Evolutionary conservation across 2,888 invertebrate genomes (phyloP).

Genomic region (Dolomedes plantarius): DNA sequence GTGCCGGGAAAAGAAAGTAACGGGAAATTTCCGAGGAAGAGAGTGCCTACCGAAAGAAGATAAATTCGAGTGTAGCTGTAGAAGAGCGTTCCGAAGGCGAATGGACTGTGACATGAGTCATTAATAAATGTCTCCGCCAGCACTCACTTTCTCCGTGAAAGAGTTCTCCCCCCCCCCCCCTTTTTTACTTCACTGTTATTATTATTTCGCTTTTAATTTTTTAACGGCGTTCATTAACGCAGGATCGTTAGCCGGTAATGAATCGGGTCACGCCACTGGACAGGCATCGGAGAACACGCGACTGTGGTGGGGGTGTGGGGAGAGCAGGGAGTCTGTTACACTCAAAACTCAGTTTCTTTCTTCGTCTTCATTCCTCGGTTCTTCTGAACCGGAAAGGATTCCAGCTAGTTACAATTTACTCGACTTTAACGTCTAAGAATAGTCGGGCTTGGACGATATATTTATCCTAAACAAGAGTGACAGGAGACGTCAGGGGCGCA

Average conservation of each 20-base stretch:
- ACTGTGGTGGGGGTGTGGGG: no score
- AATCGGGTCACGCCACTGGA: not conserved
- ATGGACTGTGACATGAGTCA: not conserved
- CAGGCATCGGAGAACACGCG: not conserved
- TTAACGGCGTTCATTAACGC: not conserved
- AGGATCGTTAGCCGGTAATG: not conserved
- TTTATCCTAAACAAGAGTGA: no score
- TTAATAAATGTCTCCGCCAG: not conserved
- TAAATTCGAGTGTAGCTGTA: not conserved
- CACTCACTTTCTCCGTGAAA: not conserved
- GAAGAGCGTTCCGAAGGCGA: not conserved
- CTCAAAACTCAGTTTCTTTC: no score
- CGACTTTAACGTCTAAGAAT: no score
- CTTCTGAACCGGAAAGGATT: not conserved
- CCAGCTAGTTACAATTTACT: no score
- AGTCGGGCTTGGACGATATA: no score
- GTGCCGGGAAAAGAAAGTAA: no score
- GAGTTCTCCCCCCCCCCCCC: not conserved
- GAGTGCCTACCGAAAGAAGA: no score
- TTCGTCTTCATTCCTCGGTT: not conserved
- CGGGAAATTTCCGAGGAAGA: no score
- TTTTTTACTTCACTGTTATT: no score
- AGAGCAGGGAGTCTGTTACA: no score
- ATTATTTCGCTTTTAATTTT: not conserved
- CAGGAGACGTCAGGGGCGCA: no score